Evolutionary conservation across 2,113 vertebrate species (phyloP).

Genomic region (Gavia stellata): DNA sequence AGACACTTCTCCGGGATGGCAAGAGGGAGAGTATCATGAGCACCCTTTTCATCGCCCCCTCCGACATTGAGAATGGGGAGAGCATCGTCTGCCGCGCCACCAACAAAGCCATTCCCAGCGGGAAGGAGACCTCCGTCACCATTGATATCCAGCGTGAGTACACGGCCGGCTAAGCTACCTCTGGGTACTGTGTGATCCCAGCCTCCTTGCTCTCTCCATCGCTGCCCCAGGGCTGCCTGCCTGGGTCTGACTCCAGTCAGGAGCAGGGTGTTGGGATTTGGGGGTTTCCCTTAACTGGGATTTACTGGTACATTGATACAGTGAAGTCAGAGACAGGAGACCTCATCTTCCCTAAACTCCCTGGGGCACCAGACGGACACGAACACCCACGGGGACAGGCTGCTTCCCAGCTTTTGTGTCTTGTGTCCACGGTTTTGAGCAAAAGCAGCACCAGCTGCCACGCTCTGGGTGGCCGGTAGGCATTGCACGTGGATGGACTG

Average conservation of each 20-base stretch:
- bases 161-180: fast-evolving
- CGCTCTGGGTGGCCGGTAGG: neutral
- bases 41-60: slow-evolving; percentile 88
- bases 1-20: slow-evolving; percentile 90
- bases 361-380: neutral
- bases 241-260: neutral
- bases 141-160: slow-evolving; percentile 97
- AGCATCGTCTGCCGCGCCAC: slow-evolving; percentile 90
- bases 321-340: neutral
- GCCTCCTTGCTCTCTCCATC: neutral
- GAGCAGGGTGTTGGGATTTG: neutral
- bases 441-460: neutral
- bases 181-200: fast-evolving
- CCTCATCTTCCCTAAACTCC: neutral
- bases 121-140: slow-evolving; percentile 93
- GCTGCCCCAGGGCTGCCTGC: fast-evolving
- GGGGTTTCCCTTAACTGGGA: neutral
- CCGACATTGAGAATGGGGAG: slow-evolving; percentile 92
- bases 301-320: fast-evolving
- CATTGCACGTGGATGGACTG: fast-evolving
- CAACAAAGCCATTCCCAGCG: slow-evolving; percentile 92
- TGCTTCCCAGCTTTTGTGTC: neutral
- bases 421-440: neutral
- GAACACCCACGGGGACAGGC: fast-evolving
- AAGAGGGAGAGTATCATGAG: slow-evolving; percentile 92